Percentiles rank a stretch among this genome's conserved stretches.
Evolutionary conservation across 2,797 vertebrate species (phyloP).

Genomic region (Pteronotus mesoamericanus): DNA sequence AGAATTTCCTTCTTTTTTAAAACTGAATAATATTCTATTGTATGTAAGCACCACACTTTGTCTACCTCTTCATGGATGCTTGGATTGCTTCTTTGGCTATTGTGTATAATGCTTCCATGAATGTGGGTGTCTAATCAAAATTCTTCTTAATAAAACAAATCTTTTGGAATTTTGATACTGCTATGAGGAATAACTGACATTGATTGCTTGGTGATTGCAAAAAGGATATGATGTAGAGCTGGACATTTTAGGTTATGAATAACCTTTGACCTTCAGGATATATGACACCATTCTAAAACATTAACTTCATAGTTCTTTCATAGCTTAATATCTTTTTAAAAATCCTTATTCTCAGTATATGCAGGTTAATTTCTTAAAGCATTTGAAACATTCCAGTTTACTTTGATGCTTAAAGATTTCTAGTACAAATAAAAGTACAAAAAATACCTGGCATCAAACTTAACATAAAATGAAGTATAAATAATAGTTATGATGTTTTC

Average conservation of each 20-base stretch:
- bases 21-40: not conserved
- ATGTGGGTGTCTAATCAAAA: not conserved
- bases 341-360: not conserved
- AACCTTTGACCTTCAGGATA: not conserved
- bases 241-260: not conserved
- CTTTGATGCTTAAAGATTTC: not conserved
- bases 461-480: not conserved
- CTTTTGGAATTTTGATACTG: not conserved
- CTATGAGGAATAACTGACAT: not conserved
- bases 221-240: not conserved
- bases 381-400: not conserved
- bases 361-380: not conserved
- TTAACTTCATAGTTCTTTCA: not conserved
- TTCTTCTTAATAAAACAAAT: not conserved
- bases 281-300: not conserved
- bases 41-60: not conserved
- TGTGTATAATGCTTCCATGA: not conserved
- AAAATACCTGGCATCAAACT: not conserved
- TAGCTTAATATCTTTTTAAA: not conserved
- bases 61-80: not conserved
- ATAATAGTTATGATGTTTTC: not conserved
- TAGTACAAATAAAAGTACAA: not conserved
- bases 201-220: not conserved
- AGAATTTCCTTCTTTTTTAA: not conserved
- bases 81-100: not conserved